Base-by-base conservation (phyloP, 2,113 vertebrate genomes). In the Chaenogobius annularis region DNA sequence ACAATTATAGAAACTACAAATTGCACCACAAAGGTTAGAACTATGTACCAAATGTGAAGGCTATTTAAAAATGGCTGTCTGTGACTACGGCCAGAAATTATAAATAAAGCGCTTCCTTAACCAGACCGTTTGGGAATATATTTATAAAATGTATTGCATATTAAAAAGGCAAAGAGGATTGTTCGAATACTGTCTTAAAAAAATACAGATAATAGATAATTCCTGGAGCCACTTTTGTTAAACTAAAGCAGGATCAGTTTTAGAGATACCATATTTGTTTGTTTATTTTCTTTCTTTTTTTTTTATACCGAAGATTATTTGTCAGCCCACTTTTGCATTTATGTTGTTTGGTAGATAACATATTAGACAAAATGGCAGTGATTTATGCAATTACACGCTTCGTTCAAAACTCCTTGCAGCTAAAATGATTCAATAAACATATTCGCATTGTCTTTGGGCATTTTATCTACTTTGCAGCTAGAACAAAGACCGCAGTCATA, bases 351-450 rank as follows among this genome's bases (percentile, higher is more conserved):
- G 69, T 78, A 72, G 69, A 84, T 80, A 85, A 79, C 65, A 69
- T 87, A 83, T 83, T 73, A 74, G 59, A 35, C 64, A 75, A 75
- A 79, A 68, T 79, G 48, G 67, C 62, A 61, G 44, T 66, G 70
- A 75, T 79, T 82, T 73, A 77, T 83, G 40, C 67, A 82, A 87
- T 84, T 80, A 85, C 85, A 90, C 81, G 81, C 75, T 82, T 78
- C 69, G 75, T 87, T 86, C 75, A 73, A 72, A 75, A 61, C 37
- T 73, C 61, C 65, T 81, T 75, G 56, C 47, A 76, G 72, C 79
- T 40, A 50, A 80, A 77, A 81, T 77, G 50, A 79, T 78, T 79
- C 68, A 64, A 66, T 71, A 83, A 81, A 76, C 81, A 46, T 66
- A 47, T 66, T 66, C 40, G 8, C 55, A 63, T 82, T 68, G 46